Evolutionary conservation across 2,113 vertebrate genomes (phyloP), one percentile per base, ranked within the genome.

Genomic region (Propithecus coquereli): DNA sequence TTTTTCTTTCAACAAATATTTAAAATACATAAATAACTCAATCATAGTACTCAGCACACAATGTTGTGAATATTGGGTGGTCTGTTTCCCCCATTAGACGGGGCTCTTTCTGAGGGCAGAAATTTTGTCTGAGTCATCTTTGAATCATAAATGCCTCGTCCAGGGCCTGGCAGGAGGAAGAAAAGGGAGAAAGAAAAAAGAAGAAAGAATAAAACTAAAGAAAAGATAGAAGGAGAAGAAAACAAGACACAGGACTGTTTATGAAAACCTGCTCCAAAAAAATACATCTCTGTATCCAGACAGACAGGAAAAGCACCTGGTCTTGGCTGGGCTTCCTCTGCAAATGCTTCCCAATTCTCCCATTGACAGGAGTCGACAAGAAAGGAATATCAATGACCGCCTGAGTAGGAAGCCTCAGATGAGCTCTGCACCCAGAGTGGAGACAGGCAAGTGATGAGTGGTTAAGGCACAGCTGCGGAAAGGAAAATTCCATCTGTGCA

Each of bases 401-500:
- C 68, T 63, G 68, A 94, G 71, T 17, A 87, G 85, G 81, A 93
- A 88, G 83, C 88, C 79, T 84, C 91, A 1, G 57, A 76, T 32
- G 73, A 92, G 95, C 71, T 25, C 52, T 1, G 9, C 57, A 68
- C 54, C 61, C 89, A 37, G 57, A 25, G 5, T 90, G 82, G 87
- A 91, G 79, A 81, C 89, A 83, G 63, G 73, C 95, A 57, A 84
- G 71, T 68, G 79, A 76, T 65, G 89, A 92, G 91, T 30, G 61
- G 59, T 5, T 5, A 45, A 97, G 34, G 47, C 47, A 8, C 90
- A 45, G 86, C 82, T 76, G 94, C 86, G 52, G 94, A 96, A 83
- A 97, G 93, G 97, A 97, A 97, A 97, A 94, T 97, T 98, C 97
- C 82, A 22, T 87, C 70, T 79, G 73, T 47, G 81, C 61, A 70